Conservation (phyloP, 2,113 vertebrate genomes). For the Tauraco erythrolophus region DNA sequence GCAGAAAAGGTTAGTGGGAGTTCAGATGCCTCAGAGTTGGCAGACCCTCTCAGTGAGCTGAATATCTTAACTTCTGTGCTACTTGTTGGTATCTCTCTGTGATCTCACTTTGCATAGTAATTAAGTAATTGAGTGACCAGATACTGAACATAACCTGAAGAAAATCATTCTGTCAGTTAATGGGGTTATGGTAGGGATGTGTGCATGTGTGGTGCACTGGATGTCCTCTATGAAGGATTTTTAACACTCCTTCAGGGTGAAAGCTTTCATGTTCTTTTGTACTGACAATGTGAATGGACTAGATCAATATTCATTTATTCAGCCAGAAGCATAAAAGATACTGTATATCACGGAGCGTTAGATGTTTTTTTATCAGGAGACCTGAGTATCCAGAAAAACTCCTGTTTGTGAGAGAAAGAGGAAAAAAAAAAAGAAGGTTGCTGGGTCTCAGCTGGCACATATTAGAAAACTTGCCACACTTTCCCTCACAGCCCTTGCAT, state of each 20-base stretch:
- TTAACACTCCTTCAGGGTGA: background rate
- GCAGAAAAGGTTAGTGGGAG: background rate
- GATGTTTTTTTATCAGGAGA: background rate
- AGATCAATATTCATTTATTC: background rate
- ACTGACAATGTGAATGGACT: background rate
- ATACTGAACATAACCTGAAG: background rate
- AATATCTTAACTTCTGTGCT: background rate
- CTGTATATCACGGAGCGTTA: background rate
- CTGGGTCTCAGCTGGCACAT: background rate
- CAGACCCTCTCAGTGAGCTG: background rate
- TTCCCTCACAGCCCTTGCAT: background rate
- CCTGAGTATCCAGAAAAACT: background rate
- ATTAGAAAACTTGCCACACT: background rate
- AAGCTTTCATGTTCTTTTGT: background rate
- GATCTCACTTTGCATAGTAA: slow-evolving; percentile 63
- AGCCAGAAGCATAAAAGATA: background rate
- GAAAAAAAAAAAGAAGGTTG: background rate
- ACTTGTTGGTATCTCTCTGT: background rate
- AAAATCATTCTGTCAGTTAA: background rate
- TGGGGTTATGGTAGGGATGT: background rate
- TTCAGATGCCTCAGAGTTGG: background rate
- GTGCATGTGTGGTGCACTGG: background rate
- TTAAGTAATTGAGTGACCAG: slow-evolving; percentile 5
- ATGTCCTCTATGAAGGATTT: background rate
- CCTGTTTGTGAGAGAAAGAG: background rate